Conservation (phyloP, 2,113 vertebrate species). For the Microcebus ravelobensis region DNA sequence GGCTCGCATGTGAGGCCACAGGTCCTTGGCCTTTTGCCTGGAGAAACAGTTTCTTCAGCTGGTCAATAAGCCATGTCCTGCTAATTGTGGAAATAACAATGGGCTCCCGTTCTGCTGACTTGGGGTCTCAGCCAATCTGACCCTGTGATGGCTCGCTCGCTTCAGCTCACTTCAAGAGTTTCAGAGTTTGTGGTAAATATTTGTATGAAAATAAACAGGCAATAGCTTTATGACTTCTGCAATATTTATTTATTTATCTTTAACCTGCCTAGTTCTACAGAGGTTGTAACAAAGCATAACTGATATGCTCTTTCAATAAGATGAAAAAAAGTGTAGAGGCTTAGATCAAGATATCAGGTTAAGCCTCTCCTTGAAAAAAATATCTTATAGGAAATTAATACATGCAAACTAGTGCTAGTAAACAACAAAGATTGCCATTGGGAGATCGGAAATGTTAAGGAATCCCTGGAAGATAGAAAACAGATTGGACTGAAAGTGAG, state of each 20-base stretch:
- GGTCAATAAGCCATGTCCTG: no score
- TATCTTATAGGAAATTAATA: slow-evolving; percentile 36
- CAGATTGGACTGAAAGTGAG: background rate
- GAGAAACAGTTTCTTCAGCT: no score
- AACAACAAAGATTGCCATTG: background rate
- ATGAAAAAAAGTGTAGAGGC: background rate
- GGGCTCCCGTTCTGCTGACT: no score
- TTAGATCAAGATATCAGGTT: slow-evolving; percentile 16
- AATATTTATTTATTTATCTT: slow-evolving; percentile 39
- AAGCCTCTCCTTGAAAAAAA: background rate
- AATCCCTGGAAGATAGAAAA: slow-evolving; percentile 36
- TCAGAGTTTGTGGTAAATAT: background rate
- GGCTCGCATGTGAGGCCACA: no score
- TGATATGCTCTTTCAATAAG: background rate
- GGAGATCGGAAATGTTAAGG: background rate
- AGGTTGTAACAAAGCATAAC: slow-evolving; percentile 19
- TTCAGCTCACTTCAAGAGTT: background rate
- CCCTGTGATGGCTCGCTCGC: no score
- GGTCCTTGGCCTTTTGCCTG: no score
- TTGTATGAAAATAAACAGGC: background rate
- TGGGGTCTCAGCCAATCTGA: no score
- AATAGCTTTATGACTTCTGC: background rate
- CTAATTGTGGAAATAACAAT: no score
- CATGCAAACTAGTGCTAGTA: background rate
- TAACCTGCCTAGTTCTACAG: background rate